Base-by-base conservation (phyloP, 2,113 vertebrate species). In the Pygoscelis antarcticus region DNA sequence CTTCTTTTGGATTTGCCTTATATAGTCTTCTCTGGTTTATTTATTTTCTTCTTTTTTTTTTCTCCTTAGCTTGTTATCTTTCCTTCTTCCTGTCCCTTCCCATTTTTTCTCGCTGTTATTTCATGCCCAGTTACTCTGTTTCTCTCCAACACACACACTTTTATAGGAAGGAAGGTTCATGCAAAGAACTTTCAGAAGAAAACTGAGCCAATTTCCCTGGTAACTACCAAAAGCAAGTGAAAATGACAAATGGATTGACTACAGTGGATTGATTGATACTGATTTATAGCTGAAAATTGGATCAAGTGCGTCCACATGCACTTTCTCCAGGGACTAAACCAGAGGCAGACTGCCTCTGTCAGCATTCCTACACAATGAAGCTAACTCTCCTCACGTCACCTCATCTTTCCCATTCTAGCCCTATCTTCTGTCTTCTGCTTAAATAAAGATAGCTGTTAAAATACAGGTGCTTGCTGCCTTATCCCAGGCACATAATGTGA, bases 251-350 rank as follows among this genome's bases (percentile, higher is more conserved):
- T 0, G 3, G 7, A 81, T 89, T 90, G 94, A 93, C 77, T 94
- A 83, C 60, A 92, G 68, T 83, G 60, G 30, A 55, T 87, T 96
- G 87, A 94, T 76, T 94, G 83, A 92, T 96, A 72, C 52, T 91
- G 92, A 89, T 95, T 96, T 94, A 87, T 84, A 92, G 69, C 52
- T 91, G 86, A 92, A 93, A 96, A 91, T 79, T 90, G 61, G 52
- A 92, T 93, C 86, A 87, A 93, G 55, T 83, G 7, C 0, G 0
- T 90, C 76, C 83, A 92, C 30, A 65, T 57, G 34, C 21, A 65
- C 66, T 68, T 96, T 82, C 76, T 93, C 55, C 34, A 47, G 92
- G 52, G 90, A 94, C 46, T 91, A 54, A 88, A 92, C 42, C 34
- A 76, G 66, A 90, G 40, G 44, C 66, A 92, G 72, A 62, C 51